Conservation (phyloP, 2,113 vertebrate species). For the Cyprinodon variegatus region DNA sequence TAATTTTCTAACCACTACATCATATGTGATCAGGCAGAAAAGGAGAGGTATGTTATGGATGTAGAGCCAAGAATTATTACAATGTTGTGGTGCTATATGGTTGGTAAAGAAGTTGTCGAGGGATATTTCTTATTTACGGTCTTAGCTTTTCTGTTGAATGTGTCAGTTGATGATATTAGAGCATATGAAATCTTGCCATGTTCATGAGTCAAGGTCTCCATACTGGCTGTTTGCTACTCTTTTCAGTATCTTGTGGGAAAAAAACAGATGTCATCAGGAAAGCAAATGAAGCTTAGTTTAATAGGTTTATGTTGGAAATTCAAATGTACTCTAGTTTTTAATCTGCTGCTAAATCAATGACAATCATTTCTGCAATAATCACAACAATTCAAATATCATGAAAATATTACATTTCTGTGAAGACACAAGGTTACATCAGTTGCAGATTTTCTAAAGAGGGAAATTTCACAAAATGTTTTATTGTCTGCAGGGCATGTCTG, state of each 20-base stretch:
- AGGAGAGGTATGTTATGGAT: not conserved
- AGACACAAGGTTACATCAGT: not conserved
- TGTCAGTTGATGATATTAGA: not conserved
- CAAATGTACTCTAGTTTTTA: not conserved
- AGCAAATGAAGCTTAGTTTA: not conserved
- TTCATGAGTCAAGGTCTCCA: not conserved
- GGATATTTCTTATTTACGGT: too few species aligned
- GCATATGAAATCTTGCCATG: slow-evolving; percentile 44
- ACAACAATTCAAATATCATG: not conserved
- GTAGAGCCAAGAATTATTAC: not conserved
- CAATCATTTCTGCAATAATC: not conserved
- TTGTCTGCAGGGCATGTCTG: slow-evolving; percentile 20
- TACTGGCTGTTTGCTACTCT: not conserved
- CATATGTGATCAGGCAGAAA: too few species aligned
- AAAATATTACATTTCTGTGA: not conserved
- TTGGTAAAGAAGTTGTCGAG: not conserved
- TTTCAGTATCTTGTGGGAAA: too few species aligned
- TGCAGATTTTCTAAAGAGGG: slow-evolving; percentile 54
- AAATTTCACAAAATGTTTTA: slow-evolving; percentile 34
- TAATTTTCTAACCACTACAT: too few species aligned
- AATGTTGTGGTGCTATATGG: not conserved
- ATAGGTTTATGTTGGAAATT: slow-evolving; percentile 5
- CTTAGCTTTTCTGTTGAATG: too few species aligned
- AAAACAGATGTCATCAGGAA: too few species aligned
- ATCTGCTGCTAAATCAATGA: not conserved